Conservation (phyloP, 2,888 invertebrate genomes). For the Aspidiotus rigidus region DNA sequence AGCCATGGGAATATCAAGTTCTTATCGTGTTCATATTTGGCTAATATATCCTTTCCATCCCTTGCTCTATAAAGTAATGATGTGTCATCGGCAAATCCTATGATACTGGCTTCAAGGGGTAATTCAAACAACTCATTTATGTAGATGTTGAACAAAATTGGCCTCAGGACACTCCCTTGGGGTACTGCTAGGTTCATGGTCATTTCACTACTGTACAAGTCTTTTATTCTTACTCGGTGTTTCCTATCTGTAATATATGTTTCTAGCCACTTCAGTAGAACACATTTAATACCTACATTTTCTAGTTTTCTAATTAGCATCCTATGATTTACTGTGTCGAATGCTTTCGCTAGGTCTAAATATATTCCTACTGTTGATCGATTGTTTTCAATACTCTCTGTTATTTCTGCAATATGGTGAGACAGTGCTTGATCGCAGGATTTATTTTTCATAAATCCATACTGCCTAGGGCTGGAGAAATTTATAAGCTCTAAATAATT, state of each 20-base stretch:
- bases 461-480: too few species aligned
- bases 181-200: neutral
- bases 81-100: constrained; percentile 6
- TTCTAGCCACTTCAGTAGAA: neutral
- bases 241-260: neutral
- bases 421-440: neutral
- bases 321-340: constrained; percentile 5
- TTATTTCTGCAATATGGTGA: constrained; percentile 1
- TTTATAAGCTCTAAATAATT: too few species aligned
- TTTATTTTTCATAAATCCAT: neutral
- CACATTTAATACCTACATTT: neutral
- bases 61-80: neutral
- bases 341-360: constrained; percentile 12
- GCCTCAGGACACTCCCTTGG: neutral
- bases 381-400: neutral
- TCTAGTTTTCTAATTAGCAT: neutral
- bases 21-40: too few species aligned
- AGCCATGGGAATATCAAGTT: too few species aligned
- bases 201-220: neutral
- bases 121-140: neutral
- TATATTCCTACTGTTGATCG: neutral
- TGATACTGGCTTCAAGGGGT: neutral
- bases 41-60: too few species aligned
- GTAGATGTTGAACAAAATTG: neutral
- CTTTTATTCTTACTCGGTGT: neutral